Evolutionary conservation across 2,888 invertebrate genomes (phyloP).

Genomic region (Lepetodrilus schrolli): DNA sequence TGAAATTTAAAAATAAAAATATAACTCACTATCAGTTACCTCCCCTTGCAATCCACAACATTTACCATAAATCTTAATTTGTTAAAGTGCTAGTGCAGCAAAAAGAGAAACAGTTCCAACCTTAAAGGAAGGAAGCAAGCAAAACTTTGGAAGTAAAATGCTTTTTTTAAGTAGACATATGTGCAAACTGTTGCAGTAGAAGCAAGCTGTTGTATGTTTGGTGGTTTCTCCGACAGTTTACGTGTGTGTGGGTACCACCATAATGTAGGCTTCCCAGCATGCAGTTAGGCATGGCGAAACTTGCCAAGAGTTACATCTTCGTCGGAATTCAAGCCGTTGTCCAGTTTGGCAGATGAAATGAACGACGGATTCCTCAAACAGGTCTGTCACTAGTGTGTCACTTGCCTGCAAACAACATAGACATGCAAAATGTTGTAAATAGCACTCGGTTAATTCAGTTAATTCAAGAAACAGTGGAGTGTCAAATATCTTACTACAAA

Average conservation of each 20-base stretch:
- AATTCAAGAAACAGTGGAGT: neutral
- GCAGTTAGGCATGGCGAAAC: slow-evolving; percentile 3
- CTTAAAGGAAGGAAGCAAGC: too few relatives aligned
- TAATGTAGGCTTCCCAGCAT: slow-evolving; percentile 22
- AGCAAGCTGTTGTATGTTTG: too few relatives aligned
- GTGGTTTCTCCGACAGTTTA: too few relatives aligned
- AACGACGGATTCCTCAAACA: neutral
- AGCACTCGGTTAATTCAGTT: slow-evolving; percentile 2
- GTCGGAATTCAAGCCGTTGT: neutral
- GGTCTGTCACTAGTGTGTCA: neutral
- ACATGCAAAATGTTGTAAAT: slow-evolving; percentile 1
- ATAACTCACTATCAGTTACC: too few relatives aligned
- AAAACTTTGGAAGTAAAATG: too few relatives aligned
- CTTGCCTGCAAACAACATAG: slow-evolving; percentile 12
- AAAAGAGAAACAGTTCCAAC: too few relatives aligned
- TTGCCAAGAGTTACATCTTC: slow-evolving; percentile 3
- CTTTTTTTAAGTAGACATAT: too few relatives aligned
- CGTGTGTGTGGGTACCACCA: slow-evolving; percentile 3
- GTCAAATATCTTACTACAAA: slow-evolving; percentile 6
- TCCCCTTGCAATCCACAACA: too few relatives aligned
- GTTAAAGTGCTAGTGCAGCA: too few relatives aligned
- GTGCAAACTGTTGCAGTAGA: too few relatives aligned
- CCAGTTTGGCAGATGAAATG: slow-evolving; percentile 8
- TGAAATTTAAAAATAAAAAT: too few relatives aligned
- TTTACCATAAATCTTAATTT: too few relatives aligned